Percentiles rank a stretch among this genome's conserved stretches.
Evolutionary conservation across 2,113 vertebrate species (phyloP).

Genomic region (Sminthopsis crassicaudata): DNA sequence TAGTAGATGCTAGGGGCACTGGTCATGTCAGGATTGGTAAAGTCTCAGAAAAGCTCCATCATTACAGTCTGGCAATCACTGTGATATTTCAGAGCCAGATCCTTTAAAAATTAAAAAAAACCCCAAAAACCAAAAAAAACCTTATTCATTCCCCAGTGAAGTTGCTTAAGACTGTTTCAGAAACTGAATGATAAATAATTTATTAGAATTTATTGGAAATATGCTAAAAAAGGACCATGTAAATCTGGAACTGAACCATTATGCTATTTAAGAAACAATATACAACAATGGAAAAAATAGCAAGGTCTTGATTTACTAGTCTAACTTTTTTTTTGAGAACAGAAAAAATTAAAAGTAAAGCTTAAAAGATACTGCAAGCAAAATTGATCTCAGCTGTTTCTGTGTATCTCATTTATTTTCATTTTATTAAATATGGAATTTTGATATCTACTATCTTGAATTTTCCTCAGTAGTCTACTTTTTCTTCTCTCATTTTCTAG

Average conservation of each 20-base stretch:
- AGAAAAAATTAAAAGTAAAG: neutral
- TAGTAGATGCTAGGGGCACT: neutral
- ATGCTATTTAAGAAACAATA: conserved; percentile 9
- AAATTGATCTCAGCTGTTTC: neutral
- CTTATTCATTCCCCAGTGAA: neutral
- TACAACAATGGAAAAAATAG: conserved; percentile 24
- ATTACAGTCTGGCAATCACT: neutral
- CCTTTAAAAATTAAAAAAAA: too few species aligned
- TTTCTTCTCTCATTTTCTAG: neutral
- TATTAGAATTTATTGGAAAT: conserved; percentile 12
- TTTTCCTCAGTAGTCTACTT: neutral
- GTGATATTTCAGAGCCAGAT: neutral
- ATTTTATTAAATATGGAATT: conserved; percentile 16
- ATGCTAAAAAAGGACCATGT: neutral
- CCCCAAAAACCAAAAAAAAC: too few species aligned
- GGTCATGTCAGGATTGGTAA: neutral
- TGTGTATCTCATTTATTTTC: conserved; percentile 30
- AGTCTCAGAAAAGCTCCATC: neutral
- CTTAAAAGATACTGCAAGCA: conserved; percentile 26
- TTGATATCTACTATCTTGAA: neutral
- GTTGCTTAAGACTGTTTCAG: neutral
- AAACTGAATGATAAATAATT: neutral
- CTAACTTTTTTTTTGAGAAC: conserved; percentile 20
- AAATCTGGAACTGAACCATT: conserved; percentile 39
- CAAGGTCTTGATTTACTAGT: conserved; percentile 24